phyloP scores from a whole-genome alignment of 2,888 invertebrate genomes.

The Ypsolopha sequella region DNA sequence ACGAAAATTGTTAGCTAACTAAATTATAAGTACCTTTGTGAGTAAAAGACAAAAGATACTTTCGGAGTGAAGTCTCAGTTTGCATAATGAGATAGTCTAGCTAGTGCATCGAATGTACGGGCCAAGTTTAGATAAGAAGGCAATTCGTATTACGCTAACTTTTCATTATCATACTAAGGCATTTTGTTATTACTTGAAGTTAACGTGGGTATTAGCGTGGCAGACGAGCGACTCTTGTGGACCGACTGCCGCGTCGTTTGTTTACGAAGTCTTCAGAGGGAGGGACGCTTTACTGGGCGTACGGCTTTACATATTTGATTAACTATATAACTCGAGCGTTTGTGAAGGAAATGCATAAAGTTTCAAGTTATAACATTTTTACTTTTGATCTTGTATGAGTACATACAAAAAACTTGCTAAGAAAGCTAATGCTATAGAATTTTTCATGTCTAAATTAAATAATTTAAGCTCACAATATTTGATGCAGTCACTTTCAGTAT shows the following conservation, averaged over 20 bases:
- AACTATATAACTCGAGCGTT: neutral
- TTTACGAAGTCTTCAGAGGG: neutral
- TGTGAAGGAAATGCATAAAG: neutral
- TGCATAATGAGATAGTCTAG: constrained; percentile 45
- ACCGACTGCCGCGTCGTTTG: neutral
- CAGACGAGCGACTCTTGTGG: neutral
- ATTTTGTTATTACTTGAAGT: neutral
- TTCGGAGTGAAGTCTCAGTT: constrained; percentile 14
- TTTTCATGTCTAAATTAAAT: too few relatives aligned
- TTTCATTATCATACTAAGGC: constrained; percentile 8
- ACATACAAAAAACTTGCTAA: too few relatives aligned
- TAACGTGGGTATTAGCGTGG: neutral
- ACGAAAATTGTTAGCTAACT: neutral
- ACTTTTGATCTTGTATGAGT: too few relatives aligned
- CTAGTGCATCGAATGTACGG: constrained; percentile 17
- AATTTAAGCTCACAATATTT: too few relatives aligned
- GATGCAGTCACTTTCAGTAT: too few relatives aligned
- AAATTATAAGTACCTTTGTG: neutral
- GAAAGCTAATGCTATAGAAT: too few relatives aligned
- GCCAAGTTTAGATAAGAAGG: constrained; percentile 24
- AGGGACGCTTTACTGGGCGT: neutral
- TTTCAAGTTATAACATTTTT: too few relatives aligned
- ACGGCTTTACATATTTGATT: neutral
- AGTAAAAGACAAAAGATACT: constrained; percentile 1
- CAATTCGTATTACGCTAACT: constrained; percentile 35